A percentile compares a stretch with the other conserved stretches of the same genome.
Conservation (phyloP, 1,140 invertebrate genomes). For the Chironomus tepperi region DNA sequence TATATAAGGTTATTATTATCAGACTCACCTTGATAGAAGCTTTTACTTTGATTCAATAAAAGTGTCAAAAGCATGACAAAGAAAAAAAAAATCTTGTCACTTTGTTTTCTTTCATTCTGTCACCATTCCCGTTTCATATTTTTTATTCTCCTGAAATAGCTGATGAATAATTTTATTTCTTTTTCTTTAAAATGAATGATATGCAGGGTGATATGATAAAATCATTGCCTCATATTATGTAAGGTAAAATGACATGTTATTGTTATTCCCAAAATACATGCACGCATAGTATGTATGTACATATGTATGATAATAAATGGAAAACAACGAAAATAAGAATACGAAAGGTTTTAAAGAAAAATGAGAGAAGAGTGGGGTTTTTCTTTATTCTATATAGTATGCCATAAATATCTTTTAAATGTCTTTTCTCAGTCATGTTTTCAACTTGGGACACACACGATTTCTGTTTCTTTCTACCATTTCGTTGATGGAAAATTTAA, state of each 20-base stretch:
- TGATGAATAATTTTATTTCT: no score
- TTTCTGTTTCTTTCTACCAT: not conserved
- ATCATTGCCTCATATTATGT: not conserved
- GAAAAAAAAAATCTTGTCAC: slow-evolving; percentile 9
- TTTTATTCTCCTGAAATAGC: not conserved
- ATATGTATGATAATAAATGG: no score
- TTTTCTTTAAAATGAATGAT: not conserved
- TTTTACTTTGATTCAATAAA: no score
- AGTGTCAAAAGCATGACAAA: not conserved
- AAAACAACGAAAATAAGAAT: not conserved
- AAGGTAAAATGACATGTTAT: slow-evolving; percentile 7
- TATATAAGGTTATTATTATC: no score
- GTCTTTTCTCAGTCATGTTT: slow-evolving; percentile 19
- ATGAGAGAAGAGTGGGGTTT: not conserved
- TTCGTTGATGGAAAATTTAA: no score
- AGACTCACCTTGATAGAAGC: no score
- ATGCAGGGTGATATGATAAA: slow-evolving; percentile 1
- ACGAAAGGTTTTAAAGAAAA: no score
- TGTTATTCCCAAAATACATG: not conserved
- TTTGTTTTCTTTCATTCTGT: not conserved
- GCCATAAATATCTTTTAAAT: slow-evolving; percentile 19
- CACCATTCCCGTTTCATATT: not conserved
- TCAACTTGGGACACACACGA: not conserved
- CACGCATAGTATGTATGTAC: no score
- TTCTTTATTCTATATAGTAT: not conserved